These are phyloP conservation scores for Limnothrissa miodon DNA, from an alignment of 2,113 vertebrate species.

Conservation along the genomic window DNA sequence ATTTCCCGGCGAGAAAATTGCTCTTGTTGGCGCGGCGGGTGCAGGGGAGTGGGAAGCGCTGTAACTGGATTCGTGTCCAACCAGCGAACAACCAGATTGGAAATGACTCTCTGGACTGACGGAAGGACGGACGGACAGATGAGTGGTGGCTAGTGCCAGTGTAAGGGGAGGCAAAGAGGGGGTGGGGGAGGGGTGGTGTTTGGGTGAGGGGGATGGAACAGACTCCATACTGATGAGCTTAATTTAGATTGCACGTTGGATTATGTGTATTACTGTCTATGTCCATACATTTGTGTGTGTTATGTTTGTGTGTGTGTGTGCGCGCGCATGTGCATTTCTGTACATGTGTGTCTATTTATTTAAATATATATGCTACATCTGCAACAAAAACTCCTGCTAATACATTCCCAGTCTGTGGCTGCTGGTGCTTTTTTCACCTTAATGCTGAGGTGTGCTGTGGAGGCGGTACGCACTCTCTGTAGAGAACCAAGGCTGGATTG, in stretches of 20 bases:
- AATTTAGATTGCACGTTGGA: background rate
- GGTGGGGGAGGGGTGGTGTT: background rate
- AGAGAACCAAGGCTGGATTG: too few species aligned
- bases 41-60: conserved; percentile 18
- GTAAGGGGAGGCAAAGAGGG: background rate
- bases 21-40: conserved; percentile 34
- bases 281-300: background rate
- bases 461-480: too few species aligned
- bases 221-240: background rate
- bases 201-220: background rate
- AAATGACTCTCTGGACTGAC: conserved; percentile 36
- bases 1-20: conserved; percentile 48
- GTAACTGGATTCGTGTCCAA: conserved; percentile 26
- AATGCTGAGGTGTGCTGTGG: too few species aligned
- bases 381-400: too few species aligned
- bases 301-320: background rate
- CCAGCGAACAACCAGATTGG: conserved; percentile 32
- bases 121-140: background rate
- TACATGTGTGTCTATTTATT: background rate
- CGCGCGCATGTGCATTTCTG: too few species aligned
- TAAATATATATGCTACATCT: background rate
- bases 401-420: too few species aligned
- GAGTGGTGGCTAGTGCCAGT: background rate
- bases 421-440: too few species aligned
- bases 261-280: background rate